Evolutionary conservation across 2,113 vertebrate species (phyloP), one percentile per base, ranked within the genome.

Genomic region (Notarius lentiginosus): DNA sequence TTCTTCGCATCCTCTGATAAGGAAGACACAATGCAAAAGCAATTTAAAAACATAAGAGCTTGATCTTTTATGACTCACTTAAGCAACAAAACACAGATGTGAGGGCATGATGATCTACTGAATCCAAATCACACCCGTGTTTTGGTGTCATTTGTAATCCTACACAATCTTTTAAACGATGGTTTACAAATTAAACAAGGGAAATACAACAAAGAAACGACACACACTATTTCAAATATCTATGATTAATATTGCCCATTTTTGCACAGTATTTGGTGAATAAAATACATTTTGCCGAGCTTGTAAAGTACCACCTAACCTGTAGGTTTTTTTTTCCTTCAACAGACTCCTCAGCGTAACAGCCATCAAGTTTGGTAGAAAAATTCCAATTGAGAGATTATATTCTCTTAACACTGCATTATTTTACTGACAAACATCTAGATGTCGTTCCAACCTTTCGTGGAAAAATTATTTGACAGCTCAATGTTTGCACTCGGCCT

Each of bases 1-100:
- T 96, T 96, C 79, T 95, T 96, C 47, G 93, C 91, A 89, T 95
- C 94, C 89, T 95, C 94, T 96, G 88, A 89, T 80, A 8, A 75
- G 34, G 58, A 22, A n/a, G 79, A 88, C 27, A 84, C 51, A 83
- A 73, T 41, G 77, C 9, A 2, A 34, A 27, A 63, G 14, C 18
- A 60, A 65, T 24, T 47, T 49, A 65, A 88, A 87, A 60, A 30
- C 60, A 77, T 89, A 55, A 81, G 5, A 51, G 17, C 65, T 34
- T 34, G 8, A 55, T 77, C 49, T 53, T 51, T 14, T 53, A 77
- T 77, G 14, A 53, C 22, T 53, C 73, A 5, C 14, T 79, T 58
- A 56, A 30, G 7, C 51, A 79, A 56, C 0, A 60, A 1, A 20
- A 80, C 15, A 80, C 6, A 27, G 51, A 41, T 41, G 5, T 7